Evolutionary conservation across 2,888 invertebrate genomes (phyloP), one percentile per base, ranked within the genome.

Genomic region (Matsumyia berberina): DNA sequence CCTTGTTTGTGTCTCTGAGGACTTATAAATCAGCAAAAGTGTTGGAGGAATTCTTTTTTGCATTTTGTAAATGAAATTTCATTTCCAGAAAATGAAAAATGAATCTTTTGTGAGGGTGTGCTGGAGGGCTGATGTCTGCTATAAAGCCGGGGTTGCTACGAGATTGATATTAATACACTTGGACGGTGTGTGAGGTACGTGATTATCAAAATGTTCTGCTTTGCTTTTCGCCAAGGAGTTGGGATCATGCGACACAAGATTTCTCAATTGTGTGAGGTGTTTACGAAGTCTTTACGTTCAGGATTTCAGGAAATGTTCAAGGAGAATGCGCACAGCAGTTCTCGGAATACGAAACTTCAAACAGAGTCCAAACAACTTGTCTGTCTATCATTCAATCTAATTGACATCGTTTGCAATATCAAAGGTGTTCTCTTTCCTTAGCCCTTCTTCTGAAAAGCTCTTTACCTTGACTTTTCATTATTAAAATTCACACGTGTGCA

Each of bases 31-130:
- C 53, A 15, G 70, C 24, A 35, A 46, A 19, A 33, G 49, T 24
- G 15, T 33, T 19, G 5, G 35, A 39, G 29, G n/a, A n/a, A 42
- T 33, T 39, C 9, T 33, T 46, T 55, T 62, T 46, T n/a, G 51
- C 35, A 35, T 73, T 66, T 62, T 29, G 31, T 31, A 72, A 77
- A 66, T 77, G 77, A 72, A 83, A 83, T 83, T 78, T 67, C 73
- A 66, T 53, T 81, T 58, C 9, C 39, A 49, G 17, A 66, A 57
- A 33, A 77, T 58, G 64, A 69, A 67, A 60, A 58, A 67, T 37
- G 37, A 74, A 46, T 55, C 37, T 67, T 55, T 74, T n/a, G 33
- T 11, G 8, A 12, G 5, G 9, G 39, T 9, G 19, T 17, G 42
- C 8, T 12, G 12, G 11, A 29, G 1, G 1, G 4, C 24, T 24